phyloP scores from a whole-genome alignment of 2,113 vertebrate genomes.

The Muscicapa adusta region DNA sequence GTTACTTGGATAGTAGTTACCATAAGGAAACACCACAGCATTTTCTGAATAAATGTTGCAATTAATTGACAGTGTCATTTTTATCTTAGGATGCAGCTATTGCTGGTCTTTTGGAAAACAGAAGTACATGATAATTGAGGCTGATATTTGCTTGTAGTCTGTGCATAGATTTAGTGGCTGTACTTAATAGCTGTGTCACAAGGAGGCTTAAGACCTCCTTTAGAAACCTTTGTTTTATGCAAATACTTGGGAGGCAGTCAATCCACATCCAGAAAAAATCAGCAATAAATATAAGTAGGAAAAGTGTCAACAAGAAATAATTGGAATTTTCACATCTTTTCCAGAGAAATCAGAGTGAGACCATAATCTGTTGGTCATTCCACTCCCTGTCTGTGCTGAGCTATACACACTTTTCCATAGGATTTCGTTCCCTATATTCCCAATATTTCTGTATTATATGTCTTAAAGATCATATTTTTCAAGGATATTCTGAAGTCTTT shows the following conservation, averaged over 20 bases:
- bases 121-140: not conserved
- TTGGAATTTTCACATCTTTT: not conserved
- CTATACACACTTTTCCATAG: not conserved
- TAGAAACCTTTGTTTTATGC: not conserved
- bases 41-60: not conserved
- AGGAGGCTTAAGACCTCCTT: not conserved
- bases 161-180: not conserved
- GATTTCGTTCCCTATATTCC: not conserved
- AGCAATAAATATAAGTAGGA: not conserved
- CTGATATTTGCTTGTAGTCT: not conserved
- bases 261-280: not conserved
- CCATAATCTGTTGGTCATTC: not conserved
- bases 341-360: not conserved
- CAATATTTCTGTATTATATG: not conserved
- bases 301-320: not conserved
- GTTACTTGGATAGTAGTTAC: not conserved
- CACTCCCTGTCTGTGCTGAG: not conserved
- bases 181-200: not conserved
- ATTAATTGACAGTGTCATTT: not conserved
- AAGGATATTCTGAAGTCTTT: not conserved
- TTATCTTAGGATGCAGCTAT: not conserved
- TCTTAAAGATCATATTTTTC: not conserved
- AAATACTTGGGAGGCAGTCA: not conserved
- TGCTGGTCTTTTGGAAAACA: not conserved
- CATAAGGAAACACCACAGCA: not conserved